Percentiles rank a stretch among this genome's conserved stretches.
phyloP scores from a whole-genome alignment of 1,140 invertebrate species.

The Hyles euphorbiae region DNA sequence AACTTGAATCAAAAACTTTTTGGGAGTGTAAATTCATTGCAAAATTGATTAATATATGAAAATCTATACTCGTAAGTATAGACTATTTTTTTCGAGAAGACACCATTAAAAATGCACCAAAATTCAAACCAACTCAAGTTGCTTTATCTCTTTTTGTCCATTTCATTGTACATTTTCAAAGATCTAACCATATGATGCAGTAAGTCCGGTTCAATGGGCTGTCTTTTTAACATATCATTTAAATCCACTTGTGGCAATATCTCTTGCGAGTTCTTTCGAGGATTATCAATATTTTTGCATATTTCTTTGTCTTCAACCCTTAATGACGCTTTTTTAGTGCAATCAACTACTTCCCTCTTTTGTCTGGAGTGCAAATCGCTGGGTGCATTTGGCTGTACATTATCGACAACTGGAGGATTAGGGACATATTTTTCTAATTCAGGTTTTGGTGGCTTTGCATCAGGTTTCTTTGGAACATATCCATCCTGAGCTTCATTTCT shows the following conservation, averaged over 20 bases:
- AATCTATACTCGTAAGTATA: too few species aligned
- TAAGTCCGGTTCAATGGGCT: conserved; percentile 29
- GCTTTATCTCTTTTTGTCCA: conserved; percentile 21
- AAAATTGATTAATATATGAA: too few species aligned
- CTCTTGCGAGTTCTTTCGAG: conserved; percentile 9
- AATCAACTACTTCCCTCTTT: conserved; percentile 62
- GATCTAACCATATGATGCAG: conserved; percentile 50
- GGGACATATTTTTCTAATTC: conserved; percentile 1
- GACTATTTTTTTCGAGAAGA: too few species aligned
- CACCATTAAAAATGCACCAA: too few species aligned
- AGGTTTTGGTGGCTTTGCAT: neutral
- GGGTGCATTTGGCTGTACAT: neutral
- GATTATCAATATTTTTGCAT: conserved; percentile 41
- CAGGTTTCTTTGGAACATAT: conserved; percentile 1
- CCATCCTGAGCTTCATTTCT: conserved; percentile 2
- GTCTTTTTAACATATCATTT: conserved; percentile 35
- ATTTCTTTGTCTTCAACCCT: conserved; percentile 53
- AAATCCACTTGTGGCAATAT: conserved; percentile 41
- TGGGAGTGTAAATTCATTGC: too few species aligned
- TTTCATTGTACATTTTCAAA: conserved; percentile 47
- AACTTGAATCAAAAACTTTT: too few species aligned
- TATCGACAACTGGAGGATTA: neutral
- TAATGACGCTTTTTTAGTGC: conserved; percentile 40
- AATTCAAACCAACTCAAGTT: conserved; percentile 1
- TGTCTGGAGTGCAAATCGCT: conserved; percentile 22